Evolutionary conservation across 2,797 vertebrate species (phyloP).

Genomic region (Cyprinodon diabolis): DNA sequence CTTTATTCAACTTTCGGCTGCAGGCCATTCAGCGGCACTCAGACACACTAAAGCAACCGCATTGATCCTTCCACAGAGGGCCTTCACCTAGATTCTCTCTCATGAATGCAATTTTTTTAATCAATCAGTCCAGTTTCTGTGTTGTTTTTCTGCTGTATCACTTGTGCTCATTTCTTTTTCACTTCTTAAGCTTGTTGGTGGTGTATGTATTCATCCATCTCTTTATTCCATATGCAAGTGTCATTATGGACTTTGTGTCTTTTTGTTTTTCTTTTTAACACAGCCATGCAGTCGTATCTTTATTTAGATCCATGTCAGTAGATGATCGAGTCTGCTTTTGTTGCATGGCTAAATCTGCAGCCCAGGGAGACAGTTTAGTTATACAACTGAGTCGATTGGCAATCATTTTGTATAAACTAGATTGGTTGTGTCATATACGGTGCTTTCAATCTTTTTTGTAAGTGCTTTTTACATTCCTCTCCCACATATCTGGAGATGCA

Average conservation of each 20-base stretch:
- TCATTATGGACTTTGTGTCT: not conserved
- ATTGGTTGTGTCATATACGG: not conserved
- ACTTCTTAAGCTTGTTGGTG: conserved; percentile 31
- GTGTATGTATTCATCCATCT: conserved; percentile 10
- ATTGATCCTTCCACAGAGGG: conserved; percentile 19
- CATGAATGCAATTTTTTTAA: conserved; percentile 63
- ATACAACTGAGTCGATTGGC: too few species aligned
- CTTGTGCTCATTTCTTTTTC: conserved; percentile 10
- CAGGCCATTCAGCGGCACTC: conserved; percentile 30
- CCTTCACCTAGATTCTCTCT: conserved; percentile 45
- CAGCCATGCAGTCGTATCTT: not conserved
- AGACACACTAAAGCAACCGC: conserved; percentile 15
- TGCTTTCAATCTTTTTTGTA: not conserved
- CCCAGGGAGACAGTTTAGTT: not conserved
- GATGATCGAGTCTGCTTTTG: not conserved
- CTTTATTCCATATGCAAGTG: conserved; percentile 7
- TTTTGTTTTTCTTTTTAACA: conserved; percentile 4
- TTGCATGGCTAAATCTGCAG: not conserved
- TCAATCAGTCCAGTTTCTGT: conserved; percentile 54
- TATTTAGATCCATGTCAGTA: not conserved
- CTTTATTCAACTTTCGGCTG: conserved; percentile 52
- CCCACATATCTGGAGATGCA: not conserved
- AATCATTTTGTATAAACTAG: not conserved
- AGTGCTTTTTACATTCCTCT: not conserved
- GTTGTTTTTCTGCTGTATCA: conserved; percentile 40